A percentile compares a stretch with the other conserved stretches of the same genome.
These are phyloP conservation scores for Parazoanthus darwini DNA, from an alignment of 92 coral and sea anemone genomes.

Conservation along the genomic window DNA sequence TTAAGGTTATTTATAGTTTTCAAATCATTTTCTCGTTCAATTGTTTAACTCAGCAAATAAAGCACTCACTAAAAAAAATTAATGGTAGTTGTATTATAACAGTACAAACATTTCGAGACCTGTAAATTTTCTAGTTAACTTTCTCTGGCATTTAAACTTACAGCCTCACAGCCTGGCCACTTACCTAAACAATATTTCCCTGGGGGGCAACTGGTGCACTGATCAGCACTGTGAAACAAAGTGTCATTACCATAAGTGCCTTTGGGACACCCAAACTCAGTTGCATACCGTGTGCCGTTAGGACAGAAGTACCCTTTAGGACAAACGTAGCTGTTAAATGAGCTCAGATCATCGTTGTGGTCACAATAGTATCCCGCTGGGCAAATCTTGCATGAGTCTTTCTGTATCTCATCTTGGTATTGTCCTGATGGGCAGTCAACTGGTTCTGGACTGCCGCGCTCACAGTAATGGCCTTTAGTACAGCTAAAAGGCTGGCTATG, in stretches of 20 bases:
- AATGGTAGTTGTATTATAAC: too few species aligned
- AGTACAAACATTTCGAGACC: too few species aligned
- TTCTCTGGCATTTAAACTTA: neutral
- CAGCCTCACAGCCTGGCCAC: neutral
- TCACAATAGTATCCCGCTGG: constrained; percentile 96
- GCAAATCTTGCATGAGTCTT: constrained; percentile 82
- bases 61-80: too few species aligned
- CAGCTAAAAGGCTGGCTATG: constrained; percentile 59
- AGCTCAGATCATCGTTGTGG: constrained; percentile 73
- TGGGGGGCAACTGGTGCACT: constrained; percentile 89
- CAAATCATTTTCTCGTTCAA: too few species aligned
- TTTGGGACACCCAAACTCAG: constrained; percentile 88
- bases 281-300: constrained; percentile 86
- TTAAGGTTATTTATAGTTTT: too few species aligned
- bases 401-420: constrained; percentile 90
- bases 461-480: constrained; percentile 83
- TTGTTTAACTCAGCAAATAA: too few species aligned
- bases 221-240: constrained; percentile 70
- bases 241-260: constrained; percentile 94
- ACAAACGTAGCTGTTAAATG: constrained; percentile 72
- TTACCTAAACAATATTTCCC: constrained; percentile 91
- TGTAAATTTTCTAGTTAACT: too few species aligned
- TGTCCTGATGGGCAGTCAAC: constrained; percentile 84
- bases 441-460: constrained; percentile 80
- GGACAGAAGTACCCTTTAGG: constrained; percentile 96